These are phyloP conservation scores for Motacilla alba DNA, from an alignment of 2,113 vertebrate genomes.

Conservation along the genomic window DNA sequence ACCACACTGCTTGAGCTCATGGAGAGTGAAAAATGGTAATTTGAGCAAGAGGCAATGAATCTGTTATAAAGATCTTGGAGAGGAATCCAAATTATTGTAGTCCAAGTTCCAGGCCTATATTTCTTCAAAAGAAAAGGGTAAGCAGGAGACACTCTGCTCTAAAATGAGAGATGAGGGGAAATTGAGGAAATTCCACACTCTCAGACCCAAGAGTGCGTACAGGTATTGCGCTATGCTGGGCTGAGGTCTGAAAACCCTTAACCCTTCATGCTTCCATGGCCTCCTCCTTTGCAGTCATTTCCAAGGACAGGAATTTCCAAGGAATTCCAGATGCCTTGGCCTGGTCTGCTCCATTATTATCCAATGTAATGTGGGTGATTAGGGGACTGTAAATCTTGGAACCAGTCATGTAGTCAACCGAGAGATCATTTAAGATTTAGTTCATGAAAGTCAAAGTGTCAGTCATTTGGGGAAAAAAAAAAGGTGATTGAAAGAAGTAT, in stretches of 20 bases:
- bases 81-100: neutral
- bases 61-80: neutral
- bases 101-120: neutral
- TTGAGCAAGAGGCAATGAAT: fast-evolving
- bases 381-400: neutral
- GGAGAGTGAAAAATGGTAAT: neutral
- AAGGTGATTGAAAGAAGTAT: neutral
- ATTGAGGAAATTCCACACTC: neutral
- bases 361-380: neutral
- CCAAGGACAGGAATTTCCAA: neutral
- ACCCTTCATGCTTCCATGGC: fast-evolving
- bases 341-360: neutral
- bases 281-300: neutral
- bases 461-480: neutral
- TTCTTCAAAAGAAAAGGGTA: neutral
- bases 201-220: neutral
- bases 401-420: neutral
- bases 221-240: fast-evolving
- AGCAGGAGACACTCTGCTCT: neutral
- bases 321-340: neutral
- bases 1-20: neutral
- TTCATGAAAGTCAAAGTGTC: neutral
- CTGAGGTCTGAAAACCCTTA: neutral
- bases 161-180: neutral
- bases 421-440: neutral